Evolutionary conservation across 1,140 invertebrate genomes (phyloP), one percentile per base, ranked within the genome.

Genomic region (Reticulitermes speratus): DNA sequence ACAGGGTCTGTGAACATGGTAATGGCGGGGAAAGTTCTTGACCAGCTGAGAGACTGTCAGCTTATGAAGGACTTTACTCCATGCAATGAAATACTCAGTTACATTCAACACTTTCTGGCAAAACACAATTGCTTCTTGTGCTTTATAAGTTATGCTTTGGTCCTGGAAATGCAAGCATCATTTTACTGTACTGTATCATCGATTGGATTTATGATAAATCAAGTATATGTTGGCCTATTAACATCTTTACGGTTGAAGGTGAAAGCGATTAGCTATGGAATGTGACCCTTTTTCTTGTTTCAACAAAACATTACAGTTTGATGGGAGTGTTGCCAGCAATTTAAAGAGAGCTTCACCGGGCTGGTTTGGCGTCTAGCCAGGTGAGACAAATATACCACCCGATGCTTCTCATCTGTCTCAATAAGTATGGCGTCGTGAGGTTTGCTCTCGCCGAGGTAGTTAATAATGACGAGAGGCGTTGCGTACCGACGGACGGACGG

Each of bases 401-500:
- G n/a, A n/a, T 25, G 65, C 65, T 75, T 25, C 65, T 75, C 65
- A 75, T 75, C 65, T 75, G 65, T 75, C 65, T 75, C 65, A 75
- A 75, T 75, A 75, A 75, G 65, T 75, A 75, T 75, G 65, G 65
- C 65, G 65, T 75, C 65, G 25, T 75, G 65, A 75, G 65, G 65
- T 75, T 75, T 75, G 25, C 65, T 75, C 65, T 75, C 65, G 65
- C 65, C 65, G 65, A 75, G 65, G 65, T 75, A 75, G 65, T 75
- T 75, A 75, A 75, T 75, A 75, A 75, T 75, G 65, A n/a, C 65
- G 25, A 30, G 25, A n/a, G n/a, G 65, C 30, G 14, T 75, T n/a
- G 14, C 65, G 2, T 75, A 38, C 65, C 65, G 25, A 75, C 65
- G 2, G 65, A 65, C 59, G 6, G 59, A 30, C 65, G 11, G 8